A percentile compares a stretch with the other conserved stretches of the same genome.
phyloP scores from a whole-genome alignment of 2,888 invertebrate species.

The Thecophora atra region DNA sequence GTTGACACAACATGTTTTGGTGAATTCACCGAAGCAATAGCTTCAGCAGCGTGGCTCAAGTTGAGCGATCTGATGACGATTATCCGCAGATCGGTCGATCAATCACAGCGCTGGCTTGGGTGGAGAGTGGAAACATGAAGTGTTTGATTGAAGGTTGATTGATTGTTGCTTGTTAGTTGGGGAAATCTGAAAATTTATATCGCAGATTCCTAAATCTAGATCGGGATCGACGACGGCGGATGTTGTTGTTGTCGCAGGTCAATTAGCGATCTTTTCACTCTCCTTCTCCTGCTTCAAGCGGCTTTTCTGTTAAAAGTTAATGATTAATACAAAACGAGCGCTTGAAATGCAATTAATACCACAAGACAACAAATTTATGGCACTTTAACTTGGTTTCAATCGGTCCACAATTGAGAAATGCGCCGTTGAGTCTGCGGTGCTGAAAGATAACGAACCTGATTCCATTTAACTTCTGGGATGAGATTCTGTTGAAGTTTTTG shows the following conservation, averaged over 20 bases:
- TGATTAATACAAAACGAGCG: conserved; percentile 48
- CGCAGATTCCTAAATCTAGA: too few species aligned
- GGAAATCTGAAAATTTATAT: too few species aligned
- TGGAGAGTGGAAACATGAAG: conserved; percentile 34
- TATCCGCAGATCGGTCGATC: conserved; percentile 27
- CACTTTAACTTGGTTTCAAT: background rate
- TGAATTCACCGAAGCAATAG: conserved; percentile 30
- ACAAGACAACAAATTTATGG: background rate
- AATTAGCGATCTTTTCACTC: conserved; percentile 27
- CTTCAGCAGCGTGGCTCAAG: conserved; percentile 12
- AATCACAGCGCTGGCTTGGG: conserved; percentile 31
- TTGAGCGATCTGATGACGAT: conserved; percentile 36
- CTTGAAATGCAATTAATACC: conserved; percentile 46
- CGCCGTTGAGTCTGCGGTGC: conserved; percentile 25
- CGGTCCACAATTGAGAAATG: conserved; percentile 10
- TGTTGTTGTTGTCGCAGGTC: conserved; percentile 20
- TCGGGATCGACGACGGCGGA: background rate
- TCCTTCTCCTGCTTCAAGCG: background rate
- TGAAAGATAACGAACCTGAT: background rate
- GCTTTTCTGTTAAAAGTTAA: conserved; percentile 35
- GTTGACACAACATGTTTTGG: conserved; percentile 51
- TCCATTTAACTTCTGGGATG: background rate
- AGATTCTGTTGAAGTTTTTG: background rate
- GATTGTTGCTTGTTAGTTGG: background rate
- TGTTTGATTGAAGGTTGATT: background rate